Conservation (phyloP, 2,888 invertebrate species). For the Iphiclides podalirius region DNA sequence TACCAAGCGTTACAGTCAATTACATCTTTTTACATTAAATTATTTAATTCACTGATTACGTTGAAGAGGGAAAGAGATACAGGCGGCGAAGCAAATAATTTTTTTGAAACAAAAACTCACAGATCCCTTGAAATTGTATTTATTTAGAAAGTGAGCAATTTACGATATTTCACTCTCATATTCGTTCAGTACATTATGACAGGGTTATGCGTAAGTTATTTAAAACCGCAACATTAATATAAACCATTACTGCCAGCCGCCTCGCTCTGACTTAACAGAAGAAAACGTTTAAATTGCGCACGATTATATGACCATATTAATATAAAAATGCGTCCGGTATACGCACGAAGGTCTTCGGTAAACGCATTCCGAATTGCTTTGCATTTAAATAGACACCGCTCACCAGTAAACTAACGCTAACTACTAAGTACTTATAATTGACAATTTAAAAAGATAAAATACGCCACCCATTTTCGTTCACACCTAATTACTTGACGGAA, state of each 20-base stretch:
- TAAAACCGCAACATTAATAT: background rate
- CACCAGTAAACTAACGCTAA: no score
- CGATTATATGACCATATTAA: background rate
- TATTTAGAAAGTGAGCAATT: background rate
- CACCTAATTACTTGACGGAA: no score
- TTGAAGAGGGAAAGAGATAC: no score
- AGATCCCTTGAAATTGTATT: background rate
- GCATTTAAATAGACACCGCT: background rate
- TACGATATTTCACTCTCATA: background rate
- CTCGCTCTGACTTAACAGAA: background rate
- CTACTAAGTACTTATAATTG: no score
- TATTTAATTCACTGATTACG: no score
- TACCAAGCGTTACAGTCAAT: no score
- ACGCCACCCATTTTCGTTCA: no score
- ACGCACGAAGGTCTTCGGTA: background rate
- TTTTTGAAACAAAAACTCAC: background rate
- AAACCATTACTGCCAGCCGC: background rate
- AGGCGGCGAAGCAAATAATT: background rate
- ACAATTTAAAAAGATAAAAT: no score
- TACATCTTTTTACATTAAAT: no score
- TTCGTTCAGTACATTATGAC: background rate
- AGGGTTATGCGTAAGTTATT: background rate
- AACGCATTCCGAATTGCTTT: background rate
- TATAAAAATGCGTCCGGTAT: background rate
- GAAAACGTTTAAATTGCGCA: background rate